phyloP scores from a whole-genome alignment of 2,797 vertebrate genomes.

The Sebastes paucispinis region DNA sequence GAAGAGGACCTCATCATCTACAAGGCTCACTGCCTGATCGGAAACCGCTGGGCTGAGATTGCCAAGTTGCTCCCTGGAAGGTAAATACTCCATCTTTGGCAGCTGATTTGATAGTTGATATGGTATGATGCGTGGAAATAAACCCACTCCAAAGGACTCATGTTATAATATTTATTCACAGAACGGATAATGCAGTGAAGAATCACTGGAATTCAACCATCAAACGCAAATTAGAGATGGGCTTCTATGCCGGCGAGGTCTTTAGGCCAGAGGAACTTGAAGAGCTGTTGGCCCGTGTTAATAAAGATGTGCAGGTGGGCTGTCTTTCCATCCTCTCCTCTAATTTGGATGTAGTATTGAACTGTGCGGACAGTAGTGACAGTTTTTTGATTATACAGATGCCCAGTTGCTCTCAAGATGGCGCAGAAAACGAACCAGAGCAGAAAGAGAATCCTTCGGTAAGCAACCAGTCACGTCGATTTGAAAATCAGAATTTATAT shows the following conservation, averaged over 20 bases:
- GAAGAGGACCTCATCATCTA: conserved; percentile 97
- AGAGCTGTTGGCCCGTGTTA: conserved; percentile 64
- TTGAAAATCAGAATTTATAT: background rate
- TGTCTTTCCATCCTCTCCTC: background rate
- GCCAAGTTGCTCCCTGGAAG: conserved; percentile 96
- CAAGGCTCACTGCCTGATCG: conserved; percentile 93
- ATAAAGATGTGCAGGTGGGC: conserved; percentile 69
- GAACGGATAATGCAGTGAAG: conserved; percentile 99
- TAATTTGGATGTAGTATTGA: background rate
- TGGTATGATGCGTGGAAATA: background rate
- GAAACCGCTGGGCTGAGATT: conserved; percentile 98
- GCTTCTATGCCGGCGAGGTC: conserved; percentile 85
- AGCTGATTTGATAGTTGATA: background rate
- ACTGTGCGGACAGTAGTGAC: background rate
- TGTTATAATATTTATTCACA: conserved; percentile 51
- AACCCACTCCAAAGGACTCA: background rate
- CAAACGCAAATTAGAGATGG: conserved; percentile 94
- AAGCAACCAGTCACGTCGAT: background rate
- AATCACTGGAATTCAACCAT: conserved; percentile 99
- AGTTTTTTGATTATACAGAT: conserved; percentile 46
- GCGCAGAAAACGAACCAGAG: conserved; percentile 50
- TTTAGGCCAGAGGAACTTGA: conserved; percentile 71
- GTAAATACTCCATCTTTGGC: conserved; percentile 66
- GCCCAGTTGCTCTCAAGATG: conserved; percentile 49
- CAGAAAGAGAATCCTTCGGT: conserved; percentile 53